A percentile compares a stretch with the other conserved stretches of the same genome.
phyloP scores from a whole-genome alignment of 2,113 vertebrate species.

The Aspidoscelis tigris region DNA sequence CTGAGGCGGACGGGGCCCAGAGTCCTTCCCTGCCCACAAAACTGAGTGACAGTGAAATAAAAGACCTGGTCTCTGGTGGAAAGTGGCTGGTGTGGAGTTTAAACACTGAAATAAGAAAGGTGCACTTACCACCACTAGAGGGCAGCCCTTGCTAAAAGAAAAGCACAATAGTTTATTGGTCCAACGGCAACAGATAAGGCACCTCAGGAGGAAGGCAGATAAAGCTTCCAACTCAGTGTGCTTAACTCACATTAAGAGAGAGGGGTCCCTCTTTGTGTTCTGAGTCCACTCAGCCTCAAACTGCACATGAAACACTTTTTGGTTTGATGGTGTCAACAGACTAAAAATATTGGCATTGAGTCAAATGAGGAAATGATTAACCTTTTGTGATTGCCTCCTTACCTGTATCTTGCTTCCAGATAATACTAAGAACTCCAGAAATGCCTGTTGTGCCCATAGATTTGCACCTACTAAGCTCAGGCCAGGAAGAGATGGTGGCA shows the following conservation, averaged over 20 bases:
- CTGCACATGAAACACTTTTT: not conserved
- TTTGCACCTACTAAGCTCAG: not conserved
- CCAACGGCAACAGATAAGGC: not conserved
- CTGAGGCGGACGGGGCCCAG: too few species aligned
- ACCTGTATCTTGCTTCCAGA: conserved; percentile 5
- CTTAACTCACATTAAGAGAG: not conserved
- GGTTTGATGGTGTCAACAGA: conserved; percentile 6
- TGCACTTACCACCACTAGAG: not conserved
- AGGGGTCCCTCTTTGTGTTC: conserved; percentile 1
- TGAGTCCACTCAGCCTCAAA: conserved; percentile 6
- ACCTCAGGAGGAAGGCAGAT: not conserved
- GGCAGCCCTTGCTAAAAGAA: not conserved
- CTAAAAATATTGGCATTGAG: not conserved
- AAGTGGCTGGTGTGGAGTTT: not conserved
- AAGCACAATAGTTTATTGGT: not conserved
- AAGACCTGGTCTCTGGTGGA: not conserved
- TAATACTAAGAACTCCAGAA: not conserved
- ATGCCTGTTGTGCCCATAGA: not conserved
- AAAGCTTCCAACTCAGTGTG: not conserved
- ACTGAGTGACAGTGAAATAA: not conserved
- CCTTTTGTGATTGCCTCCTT: not conserved
- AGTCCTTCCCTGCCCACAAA: too few species aligned
- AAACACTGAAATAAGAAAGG: not conserved
- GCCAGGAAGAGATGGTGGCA: too few species aligned
- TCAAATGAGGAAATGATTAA: conserved; percentile 16